These are phyloP conservation scores for Hemibates koningsi DNA, from an alignment of 2,113 vertebrate genomes.

Conservation along the genomic window DNA sequence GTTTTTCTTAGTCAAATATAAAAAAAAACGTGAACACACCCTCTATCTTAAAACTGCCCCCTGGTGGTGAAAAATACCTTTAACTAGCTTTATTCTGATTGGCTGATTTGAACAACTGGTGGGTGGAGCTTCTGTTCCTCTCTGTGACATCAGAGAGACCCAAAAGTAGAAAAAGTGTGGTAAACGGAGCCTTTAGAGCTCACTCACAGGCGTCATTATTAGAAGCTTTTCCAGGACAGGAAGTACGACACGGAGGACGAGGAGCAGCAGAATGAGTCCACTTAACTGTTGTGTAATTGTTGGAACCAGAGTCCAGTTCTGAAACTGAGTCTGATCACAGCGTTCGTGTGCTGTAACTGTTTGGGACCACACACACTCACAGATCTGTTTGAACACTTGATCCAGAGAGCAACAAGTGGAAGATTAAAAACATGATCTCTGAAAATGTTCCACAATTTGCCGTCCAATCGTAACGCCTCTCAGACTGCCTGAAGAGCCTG, in stretches of 20 bases:
- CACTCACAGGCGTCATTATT: not conserved
- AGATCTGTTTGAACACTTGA: not conserved
- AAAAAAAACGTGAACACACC: not conserved
- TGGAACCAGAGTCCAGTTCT: not conserved
- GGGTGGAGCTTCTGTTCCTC: not conserved
- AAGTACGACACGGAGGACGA: accelerated
- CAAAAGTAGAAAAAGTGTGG: not conserved
- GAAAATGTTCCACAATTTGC: not conserved
- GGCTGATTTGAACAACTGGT: not conserved
- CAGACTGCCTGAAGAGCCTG: not conserved
- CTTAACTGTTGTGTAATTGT: not conserved
- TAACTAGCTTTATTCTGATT: not conserved
- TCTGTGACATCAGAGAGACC: not conserved
- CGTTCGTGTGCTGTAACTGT: not conserved
- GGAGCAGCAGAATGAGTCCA: not conserved
- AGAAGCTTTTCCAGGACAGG: not conserved
- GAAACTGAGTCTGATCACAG: not conserved
- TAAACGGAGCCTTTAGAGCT: not conserved
- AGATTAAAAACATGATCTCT: not conserved
- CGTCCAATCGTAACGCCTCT: not conserved
- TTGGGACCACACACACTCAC: not conserved
- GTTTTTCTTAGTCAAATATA: accelerated
- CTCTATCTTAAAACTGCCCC: not conserved
- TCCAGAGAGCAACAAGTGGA: not conserved
- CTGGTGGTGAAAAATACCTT: not conserved